phyloP scores from a whole-genome alignment of 2,797 vertebrate species.

The Phoeniculus purpureus region DNA sequence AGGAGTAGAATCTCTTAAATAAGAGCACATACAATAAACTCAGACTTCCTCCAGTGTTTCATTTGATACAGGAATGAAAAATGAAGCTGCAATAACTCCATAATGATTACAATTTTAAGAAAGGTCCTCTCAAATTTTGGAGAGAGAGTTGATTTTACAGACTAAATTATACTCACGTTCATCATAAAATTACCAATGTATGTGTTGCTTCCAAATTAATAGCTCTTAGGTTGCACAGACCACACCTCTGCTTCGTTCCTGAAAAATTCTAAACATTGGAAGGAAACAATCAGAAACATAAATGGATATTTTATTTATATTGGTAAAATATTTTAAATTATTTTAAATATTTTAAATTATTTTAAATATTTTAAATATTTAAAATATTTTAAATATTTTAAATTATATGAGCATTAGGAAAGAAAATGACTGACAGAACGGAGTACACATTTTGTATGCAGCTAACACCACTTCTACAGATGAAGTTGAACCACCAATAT shows the following conservation, averaged over 20 bases:
- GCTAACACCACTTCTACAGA: neutral
- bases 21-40: neutral
- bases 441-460: neutral
- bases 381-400: neutral
- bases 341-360: neutral
- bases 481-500: neutral
- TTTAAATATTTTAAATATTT: neutral
- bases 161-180: constrained; percentile 38
- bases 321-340: neutral
- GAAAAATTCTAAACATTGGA: neutral
- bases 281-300: neutral
- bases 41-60: constrained; percentile 5
- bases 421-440: neutral
- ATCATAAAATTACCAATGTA: neutral
- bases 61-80: neutral
- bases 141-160: constrained; percentile 21
- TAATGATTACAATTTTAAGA: constrained; percentile 51
- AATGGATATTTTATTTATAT: neutral
- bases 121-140: constrained; percentile 4
- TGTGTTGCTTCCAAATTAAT: neutral
- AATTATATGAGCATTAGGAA: neutral
- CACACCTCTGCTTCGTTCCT: neutral
- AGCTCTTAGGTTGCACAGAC: neutral
- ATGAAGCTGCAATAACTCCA: constrained; percentile 18
- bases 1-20: constrained; percentile 21